phyloP scores from a whole-genome alignment of 2,888 invertebrate genomes.

The Lomographa bimaculata region DNA sequence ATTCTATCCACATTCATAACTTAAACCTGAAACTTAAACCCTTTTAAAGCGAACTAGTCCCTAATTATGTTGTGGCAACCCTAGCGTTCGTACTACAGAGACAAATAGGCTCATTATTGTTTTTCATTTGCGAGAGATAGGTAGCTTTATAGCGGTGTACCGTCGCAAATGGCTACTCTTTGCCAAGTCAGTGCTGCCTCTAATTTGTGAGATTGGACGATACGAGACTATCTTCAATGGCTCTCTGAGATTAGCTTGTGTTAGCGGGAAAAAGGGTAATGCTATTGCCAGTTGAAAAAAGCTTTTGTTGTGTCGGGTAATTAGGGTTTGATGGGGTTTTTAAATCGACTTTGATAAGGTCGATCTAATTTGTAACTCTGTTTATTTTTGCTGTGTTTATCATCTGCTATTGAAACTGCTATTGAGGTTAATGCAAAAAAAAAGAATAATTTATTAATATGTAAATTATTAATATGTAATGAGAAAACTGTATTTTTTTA shows the following conservation, averaged over 20 bases:
- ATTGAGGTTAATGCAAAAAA: too few species aligned
- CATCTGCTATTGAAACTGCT: too few species aligned
- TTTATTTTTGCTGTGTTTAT: too few species aligned
- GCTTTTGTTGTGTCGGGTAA: slow-evolving; percentile 10
- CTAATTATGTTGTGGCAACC: slow-evolving; percentile 34
- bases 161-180: slow-evolving; percentile 31
- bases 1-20: slow-evolving; percentile 18
- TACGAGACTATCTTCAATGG: slow-evolving; percentile 18
- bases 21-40: slow-evolving; percentile 22
- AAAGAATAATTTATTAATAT: too few species aligned
- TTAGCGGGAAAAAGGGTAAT: slow-evolving; percentile 19
- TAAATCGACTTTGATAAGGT: slow-evolving; percentile 1
- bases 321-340: slow-evolving; percentile 2
- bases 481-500: too few species aligned
- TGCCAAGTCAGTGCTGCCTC: slow-evolving; percentile 40
- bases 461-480: too few species aligned
- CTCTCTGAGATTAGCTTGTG: slow-evolving; percentile 19
- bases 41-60: slow-evolving; percentile 25
- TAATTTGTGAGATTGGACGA: slow-evolving; percentile 40
- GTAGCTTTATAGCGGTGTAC: slow-evolving; percentile 20
- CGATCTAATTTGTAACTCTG: too few species aligned
- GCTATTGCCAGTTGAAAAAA: slow-evolving; percentile 18
- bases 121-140: slow-evolving; percentile 48
- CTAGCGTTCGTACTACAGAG: slow-evolving; percentile 27
- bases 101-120: slow-evolving; percentile 58